A percentile compares a stretch with the other conserved stretches of the same genome.
Conservation (phyloP, 2,888 invertebrate species). For the Hirtodrosophila confusa region DNA sequence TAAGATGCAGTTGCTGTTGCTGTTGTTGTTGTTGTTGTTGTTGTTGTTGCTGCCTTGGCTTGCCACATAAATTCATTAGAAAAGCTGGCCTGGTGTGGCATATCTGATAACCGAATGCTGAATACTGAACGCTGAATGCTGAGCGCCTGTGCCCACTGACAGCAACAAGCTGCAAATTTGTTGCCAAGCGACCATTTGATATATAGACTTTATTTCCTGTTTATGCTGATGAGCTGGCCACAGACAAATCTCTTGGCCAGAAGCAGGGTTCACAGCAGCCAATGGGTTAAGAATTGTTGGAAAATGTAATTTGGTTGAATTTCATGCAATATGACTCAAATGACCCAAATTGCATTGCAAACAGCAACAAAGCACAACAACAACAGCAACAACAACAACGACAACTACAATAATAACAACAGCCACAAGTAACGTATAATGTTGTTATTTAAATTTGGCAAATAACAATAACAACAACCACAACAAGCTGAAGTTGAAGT, state of each 20-base stretch:
- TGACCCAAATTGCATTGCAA: slow-evolving; percentile 81
- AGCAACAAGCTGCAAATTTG: slow-evolving; percentile 71
- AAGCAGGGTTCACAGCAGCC: slow-evolving; percentile 21
- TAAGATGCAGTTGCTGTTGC: slow-evolving; percentile 58
- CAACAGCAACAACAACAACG: slow-evolving; percentile 33
- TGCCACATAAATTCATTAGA: slow-evolving; percentile 73
- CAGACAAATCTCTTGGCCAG: slow-evolving; percentile 15
- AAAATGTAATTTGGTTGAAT: slow-evolving; percentile 54
- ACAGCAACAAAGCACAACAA: slow-evolving; percentile 53
- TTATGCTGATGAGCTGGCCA: slow-evolving; percentile 64
- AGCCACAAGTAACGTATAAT: slow-evolving; percentile 36
- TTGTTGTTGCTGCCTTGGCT: slow-evolving; percentile 22
- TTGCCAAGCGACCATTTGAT: slow-evolving; percentile 58
- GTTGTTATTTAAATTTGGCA: slow-evolving; percentile 77
- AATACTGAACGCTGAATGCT: slow-evolving; percentile 14
- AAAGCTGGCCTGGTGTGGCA: slow-evolving; percentile 50
- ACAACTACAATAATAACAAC: slow-evolving; percentile 12
- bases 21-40: slow-evolving; percentile 31
- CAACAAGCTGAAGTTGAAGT: slow-evolving; percentile 14
- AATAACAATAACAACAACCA: slow-evolving; percentile 52
- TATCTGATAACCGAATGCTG: slow-evolving; percentile 67
- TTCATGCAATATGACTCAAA: slow-evolving; percentile 73
- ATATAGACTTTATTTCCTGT: slow-evolving; percentile 73
- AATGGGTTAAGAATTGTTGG: slow-evolving; percentile 57
- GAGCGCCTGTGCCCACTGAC: slow-evolving; percentile 43